Percentiles rank a stretch among this genome's conserved stretches.
phyloP scores from a whole-genome alignment of 2,797 vertebrate species.

The Anniella stebbinsi region DNA sequence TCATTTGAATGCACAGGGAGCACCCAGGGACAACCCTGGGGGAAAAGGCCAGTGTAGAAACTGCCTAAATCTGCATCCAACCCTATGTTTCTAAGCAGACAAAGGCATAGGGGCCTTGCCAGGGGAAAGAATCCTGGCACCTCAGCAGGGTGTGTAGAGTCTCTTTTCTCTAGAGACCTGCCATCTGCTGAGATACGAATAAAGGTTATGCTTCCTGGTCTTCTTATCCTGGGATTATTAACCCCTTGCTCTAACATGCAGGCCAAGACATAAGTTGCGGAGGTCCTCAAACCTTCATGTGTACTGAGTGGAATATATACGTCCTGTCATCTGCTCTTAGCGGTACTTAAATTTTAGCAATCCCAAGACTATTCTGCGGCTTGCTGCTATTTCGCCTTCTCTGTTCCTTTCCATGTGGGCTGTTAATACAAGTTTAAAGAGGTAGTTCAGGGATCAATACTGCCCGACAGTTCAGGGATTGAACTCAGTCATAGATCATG shows the following conservation, averaged over 20 bases:
- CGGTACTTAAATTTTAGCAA: constrained; percentile 61
- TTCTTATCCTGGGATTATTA: background rate
- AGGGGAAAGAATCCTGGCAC: too few species aligned
- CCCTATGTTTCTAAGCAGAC: background rate
- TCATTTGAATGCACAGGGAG: too few species aligned
- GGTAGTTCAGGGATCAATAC: constrained; percentile 56
- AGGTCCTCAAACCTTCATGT: constrained; percentile 8
- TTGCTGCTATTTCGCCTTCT: constrained; percentile 39
- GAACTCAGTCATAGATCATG: constrained; percentile 43
- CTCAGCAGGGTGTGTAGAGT: too few species aligned
- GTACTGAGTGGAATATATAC: background rate
- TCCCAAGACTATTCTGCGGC: background rate
- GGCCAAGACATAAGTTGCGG: background rate
- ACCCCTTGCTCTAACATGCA: background rate
- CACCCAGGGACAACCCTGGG: too few species aligned
- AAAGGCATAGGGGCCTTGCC: background rate
- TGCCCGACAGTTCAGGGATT: background rate
- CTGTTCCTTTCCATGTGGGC: constrained; percentile 32
- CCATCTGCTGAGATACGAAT: background rate
- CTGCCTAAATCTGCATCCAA: background rate
- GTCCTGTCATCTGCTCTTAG: constrained; percentile 16
- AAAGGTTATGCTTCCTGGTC: background rate
- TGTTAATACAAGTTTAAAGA: constrained; percentile 50
- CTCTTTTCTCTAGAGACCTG: background rate
- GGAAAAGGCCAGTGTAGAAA: too few species aligned